Evolutionary conservation across 2,797 vertebrate species (phyloP).

Genomic region (Yasuhikotakia modesta): DNA sequence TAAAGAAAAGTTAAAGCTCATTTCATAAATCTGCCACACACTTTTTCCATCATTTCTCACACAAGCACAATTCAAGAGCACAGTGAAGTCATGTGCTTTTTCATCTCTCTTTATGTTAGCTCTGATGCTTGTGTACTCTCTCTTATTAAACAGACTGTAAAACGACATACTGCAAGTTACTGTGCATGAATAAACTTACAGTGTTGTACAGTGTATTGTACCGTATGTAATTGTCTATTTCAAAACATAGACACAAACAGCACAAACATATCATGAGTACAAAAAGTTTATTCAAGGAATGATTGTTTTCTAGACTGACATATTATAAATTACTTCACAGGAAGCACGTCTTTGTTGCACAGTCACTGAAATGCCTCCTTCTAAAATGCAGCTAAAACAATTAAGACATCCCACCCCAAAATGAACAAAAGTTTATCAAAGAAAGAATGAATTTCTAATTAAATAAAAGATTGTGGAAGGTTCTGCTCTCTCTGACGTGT

Average conservation of each 20-base stretch:
- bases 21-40: too few species aligned
- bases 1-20: too few species aligned
- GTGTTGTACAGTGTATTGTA: too few species aligned
- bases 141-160: too few species aligned
- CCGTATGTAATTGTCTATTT: too few species aligned
- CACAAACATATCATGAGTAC: slow-evolving; percentile 30
- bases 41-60: too few species aligned
- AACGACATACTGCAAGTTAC: too few species aligned
- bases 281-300: not conserved
- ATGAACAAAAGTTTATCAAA: slow-evolving; percentile 71
- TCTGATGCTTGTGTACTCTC: too few species aligned
- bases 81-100: too few species aligned
- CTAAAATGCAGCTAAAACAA: slow-evolving; percentile 55
- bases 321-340: slow-evolving; percentile 54
- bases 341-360: slow-evolving; percentile 73
- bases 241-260: slow-evolving; percentile 5
- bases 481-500: slow-evolving; percentile 35
- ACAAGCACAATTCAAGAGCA: too few species aligned
- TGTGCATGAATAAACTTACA: too few species aligned
- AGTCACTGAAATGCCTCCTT: slow-evolving; percentile 57
- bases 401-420: slow-evolving; percentile 51
- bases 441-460: slow-evolving; percentile 61
- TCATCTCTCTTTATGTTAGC: too few species aligned
- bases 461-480: slow-evolving; percentile 70
- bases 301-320: not conserved